phyloP scores from a whole-genome alignment of 2,797 vertebrate genomes.

The Clarias laeviceps region DNA sequence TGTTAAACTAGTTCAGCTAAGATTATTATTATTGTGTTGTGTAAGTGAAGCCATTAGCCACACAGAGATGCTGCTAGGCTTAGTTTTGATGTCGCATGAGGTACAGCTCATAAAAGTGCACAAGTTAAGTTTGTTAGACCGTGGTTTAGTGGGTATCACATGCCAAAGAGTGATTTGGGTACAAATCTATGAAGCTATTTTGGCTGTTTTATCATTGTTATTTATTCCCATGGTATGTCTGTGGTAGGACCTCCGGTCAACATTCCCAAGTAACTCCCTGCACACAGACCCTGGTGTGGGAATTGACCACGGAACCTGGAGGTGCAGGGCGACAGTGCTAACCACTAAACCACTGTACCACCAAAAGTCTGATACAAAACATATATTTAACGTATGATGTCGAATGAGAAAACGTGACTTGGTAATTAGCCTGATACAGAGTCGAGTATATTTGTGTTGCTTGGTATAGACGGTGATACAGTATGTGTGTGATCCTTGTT shows the following conservation, averaged over 20 bases:
- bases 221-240: too few species aligned
- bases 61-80: not conserved
- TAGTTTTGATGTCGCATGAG: not conserved
- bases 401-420: not conserved
- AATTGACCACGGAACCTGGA: too few species aligned
- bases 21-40: not conserved
- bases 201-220: too few species aligned
- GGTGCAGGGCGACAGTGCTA: too few species aligned
- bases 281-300: too few species aligned
- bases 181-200: not conserved
- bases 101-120: not conserved
- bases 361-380: not conserved
- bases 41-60: not conserved
- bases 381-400: not conserved
- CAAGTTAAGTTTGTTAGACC: not conserved
- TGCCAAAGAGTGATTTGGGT: not conserved
- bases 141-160: not conserved
- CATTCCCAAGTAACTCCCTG: too few species aligned
- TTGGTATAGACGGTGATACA: not conserved
- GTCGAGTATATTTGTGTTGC: conserved; percentile 5
- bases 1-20: not conserved
- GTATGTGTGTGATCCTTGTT: not conserved
- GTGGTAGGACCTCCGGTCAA: too few species aligned
- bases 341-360: too few species aligned
- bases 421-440: not conserved